These are phyloP conservation scores for Nomia melanderi DNA, from an alignment of 1,140 invertebrate genomes.

Conservation along the genomic window DNA sequence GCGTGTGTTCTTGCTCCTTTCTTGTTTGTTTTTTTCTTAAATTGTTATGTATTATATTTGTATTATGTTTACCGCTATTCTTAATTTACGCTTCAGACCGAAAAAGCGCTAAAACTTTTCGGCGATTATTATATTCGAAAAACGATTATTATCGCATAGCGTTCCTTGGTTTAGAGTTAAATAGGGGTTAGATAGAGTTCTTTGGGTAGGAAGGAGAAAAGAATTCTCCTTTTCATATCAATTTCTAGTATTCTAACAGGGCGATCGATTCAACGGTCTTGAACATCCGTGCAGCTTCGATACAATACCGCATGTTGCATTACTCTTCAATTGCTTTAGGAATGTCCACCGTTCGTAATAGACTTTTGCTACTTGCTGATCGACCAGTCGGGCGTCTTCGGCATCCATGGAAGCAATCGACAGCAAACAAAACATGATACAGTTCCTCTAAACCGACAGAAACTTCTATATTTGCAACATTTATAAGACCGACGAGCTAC, in stretches of 20 bases:
- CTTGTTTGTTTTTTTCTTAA: background rate
- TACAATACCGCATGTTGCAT: background rate
- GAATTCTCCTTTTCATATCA: conserved; percentile 49
- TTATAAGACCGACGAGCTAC: background rate
- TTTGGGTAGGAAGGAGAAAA: conserved; percentile 9
- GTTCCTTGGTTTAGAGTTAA: too few species aligned
- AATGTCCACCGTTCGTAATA: conserved; percentile 34
- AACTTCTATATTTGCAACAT: conserved; percentile 17
- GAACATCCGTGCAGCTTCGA: conserved; percentile 18
- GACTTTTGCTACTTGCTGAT: conserved; percentile 42
- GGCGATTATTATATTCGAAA: conserved; percentile 25
- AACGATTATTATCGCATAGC: conserved; percentile 30
- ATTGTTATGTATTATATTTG: conserved; percentile 4
- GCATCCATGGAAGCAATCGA: background rate
- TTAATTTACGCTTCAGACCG: conserved; percentile 25
- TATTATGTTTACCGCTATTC: conserved; percentile 16
- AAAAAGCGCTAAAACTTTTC: conserved; percentile 20
- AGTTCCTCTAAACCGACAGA: conserved; percentile 34
- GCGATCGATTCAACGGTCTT: background rate
- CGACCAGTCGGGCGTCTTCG: conserved; percentile 32
- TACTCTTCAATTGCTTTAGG: conserved; percentile 25
- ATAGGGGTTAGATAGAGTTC: conserved; percentile 13
- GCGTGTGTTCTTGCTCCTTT: background rate
- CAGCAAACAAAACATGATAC: background rate
- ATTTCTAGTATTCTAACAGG: conserved; percentile 47